Base-by-base conservation (phyloP, 2,888 invertebrate genomes). In the Eubasilissa splendida region DNA sequence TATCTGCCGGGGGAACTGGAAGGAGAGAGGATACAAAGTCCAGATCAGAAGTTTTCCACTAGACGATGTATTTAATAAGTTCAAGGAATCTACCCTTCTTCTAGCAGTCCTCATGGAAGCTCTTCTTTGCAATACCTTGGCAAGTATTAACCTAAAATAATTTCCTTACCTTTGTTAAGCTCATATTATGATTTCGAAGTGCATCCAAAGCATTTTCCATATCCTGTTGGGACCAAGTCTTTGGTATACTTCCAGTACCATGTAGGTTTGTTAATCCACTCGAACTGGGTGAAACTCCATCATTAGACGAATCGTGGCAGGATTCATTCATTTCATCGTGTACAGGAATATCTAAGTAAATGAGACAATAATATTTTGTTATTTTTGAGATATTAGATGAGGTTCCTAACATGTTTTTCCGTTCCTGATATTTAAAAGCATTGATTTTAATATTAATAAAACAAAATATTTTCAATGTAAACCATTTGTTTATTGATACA, bases 131-230 rank as follows among this genome's bases (percentile, higher is more conserved):
- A 42, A 42, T 42, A 42, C 42, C 42, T 22, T 22, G 22, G 22
- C 22, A 42, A 42, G 42, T 42, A 4, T 63, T 63, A 11, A 63
- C 14, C 14, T 4, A 63, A 14, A 10, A 63, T 14, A 14, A 22
- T 58, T 58, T 58, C 10, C 4, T 70, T 86, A 93, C 95, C 90
- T 96, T 96, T 81, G 96, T 96, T 83, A 97, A 92, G 86, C 96
- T 96, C 96, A 97, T 96, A 86, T 95, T 94, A 87, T 96, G 96
- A 87, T 94, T 95, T 87, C 95, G 91, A 83, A 97, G 91, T 54
- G 97, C 96, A 85, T 97, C 96, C 85, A 97, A 91, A 78, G 97
- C 97, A 86, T 93, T 92, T 85, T 96, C 96, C 96, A 97, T 96
- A 88, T 96, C 96, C 86, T 94, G 94, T 88, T 96, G 96, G 58